These are phyloP conservation scores for Bungarus multicinctus DNA, from an alignment of 2,113 vertebrate species.

Conservation along the genomic window DNA sequence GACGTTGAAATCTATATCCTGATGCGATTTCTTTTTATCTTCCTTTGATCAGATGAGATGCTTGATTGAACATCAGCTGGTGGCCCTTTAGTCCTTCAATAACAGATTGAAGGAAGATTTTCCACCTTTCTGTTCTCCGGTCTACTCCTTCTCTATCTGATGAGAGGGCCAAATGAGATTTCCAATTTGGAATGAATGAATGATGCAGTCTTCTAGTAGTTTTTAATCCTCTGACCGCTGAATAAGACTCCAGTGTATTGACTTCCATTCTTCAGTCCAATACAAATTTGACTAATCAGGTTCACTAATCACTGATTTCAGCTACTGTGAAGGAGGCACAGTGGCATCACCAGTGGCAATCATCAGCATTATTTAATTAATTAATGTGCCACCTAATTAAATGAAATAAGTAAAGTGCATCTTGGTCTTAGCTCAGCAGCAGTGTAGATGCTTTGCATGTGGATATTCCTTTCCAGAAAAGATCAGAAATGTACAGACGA, in stretches of 20 bases:
- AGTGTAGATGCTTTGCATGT: neutral
- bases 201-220: neutral
- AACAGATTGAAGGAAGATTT: neutral
- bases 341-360: neutral
- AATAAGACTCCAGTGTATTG: neutral
- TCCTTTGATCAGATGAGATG: neutral
- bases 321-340: neutral
- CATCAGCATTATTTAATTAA: neutral
- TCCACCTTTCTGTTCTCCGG: neutral
- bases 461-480: neutral
- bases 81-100: neutral
- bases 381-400: neutral
- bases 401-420: neutral
- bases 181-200: neutral
- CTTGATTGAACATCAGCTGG: neutral
- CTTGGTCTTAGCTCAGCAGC: neutral
- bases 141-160: neutral
- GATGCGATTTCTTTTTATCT: neutral
- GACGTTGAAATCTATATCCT: neutral
- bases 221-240: neutral
- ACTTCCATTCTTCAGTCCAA: neutral
- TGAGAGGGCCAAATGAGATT: neutral
- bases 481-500: neutral
- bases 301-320: neutral
- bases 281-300: neutral